A percentile compares a stretch with the other conserved stretches of the same genome.
Conservation (phyloP, 2,113 vertebrate genomes). For the Tachysurus fulvidraco region DNA sequence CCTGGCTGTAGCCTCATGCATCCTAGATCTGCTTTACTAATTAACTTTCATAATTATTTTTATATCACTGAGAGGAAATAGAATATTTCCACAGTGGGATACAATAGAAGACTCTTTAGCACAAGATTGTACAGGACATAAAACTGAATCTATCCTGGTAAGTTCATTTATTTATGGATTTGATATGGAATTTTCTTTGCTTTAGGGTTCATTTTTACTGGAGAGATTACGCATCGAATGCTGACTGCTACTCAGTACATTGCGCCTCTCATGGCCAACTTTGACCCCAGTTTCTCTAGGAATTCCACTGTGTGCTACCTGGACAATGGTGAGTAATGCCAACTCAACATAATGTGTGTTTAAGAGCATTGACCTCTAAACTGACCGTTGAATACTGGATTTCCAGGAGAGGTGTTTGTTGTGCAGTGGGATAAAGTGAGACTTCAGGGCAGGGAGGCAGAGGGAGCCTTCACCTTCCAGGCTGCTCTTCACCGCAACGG, state of each 20-base stretch:
- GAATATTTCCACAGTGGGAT: slow-evolving; percentile 12
- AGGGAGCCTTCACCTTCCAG: slow-evolving; percentile 91
- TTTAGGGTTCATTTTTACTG: slow-evolving; percentile 91
- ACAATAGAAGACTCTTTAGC: slow-evolving; percentile 13
- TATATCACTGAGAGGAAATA: slow-evolving; percentile 8
- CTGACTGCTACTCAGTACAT: slow-evolving; percentile 94
- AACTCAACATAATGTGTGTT: neutral
- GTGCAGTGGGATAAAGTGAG: slow-evolving; percentile 92
- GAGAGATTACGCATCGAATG: slow-evolving; percentile 91
- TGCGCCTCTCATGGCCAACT: slow-evolving; percentile 97
- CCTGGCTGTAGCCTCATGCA: neutral
- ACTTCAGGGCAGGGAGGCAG: slow-evolving; percentile 80
- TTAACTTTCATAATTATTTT: slow-evolving; percentile 37
- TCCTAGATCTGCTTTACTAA: slow-evolving; percentile 30
- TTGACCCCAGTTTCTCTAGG: slow-evolving; percentile 89
- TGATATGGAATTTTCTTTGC: slow-evolving; percentile 14
- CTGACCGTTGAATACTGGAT: slow-evolving; percentile 26
- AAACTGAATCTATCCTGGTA: neutral
- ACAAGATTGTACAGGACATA: neutral
- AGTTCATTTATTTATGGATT: neutral
- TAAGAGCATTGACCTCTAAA: neutral
- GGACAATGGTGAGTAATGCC: slow-evolving; percentile 83
- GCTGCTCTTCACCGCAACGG: slow-evolving; percentile 81
- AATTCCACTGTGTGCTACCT: slow-evolving; percentile 88
- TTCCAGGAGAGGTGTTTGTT: slow-evolving; percentile 84